Evolutionary conservation across 2,113 vertebrate genomes (phyloP).

Genomic region (Chrysochloris asiatica): DNA sequence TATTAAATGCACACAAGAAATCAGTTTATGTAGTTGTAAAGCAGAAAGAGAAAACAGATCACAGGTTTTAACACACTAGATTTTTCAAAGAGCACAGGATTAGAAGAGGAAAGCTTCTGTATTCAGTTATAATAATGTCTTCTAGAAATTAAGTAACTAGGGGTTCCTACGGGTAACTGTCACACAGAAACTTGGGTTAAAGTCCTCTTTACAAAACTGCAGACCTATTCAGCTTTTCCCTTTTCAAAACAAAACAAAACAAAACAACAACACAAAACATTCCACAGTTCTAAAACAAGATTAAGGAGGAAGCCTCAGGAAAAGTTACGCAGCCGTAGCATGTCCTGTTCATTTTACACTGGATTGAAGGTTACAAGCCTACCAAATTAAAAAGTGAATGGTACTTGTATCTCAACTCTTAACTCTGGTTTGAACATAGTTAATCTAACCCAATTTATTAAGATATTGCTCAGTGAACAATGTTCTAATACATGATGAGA

Average conservation of each 20-base stretch:
- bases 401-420: not conserved
- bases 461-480: not conserved
- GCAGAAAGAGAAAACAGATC: not conserved
- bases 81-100: conserved; percentile 13
- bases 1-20: conserved; percentile 11
- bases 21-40: not conserved
- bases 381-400: not conserved
- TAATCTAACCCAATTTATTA: conserved; percentile 1
- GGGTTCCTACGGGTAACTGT: not conserved
- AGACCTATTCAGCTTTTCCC: not conserved
- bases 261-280: not conserved
- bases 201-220: not conserved
- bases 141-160: not conserved
- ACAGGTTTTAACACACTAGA: not conserved
- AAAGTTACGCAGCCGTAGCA: not conserved
- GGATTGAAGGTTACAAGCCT: not conserved
- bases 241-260: not conserved
- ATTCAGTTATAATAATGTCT: not conserved
- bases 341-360: not conserved
- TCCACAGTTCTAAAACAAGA: not conserved
- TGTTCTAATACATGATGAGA: conserved; percentile 25
- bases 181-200: conserved; percentile 26
- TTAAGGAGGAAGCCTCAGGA: not conserved
- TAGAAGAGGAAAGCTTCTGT: not conserved
- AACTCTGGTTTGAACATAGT: conserved; percentile 14